Conservation (phyloP, 30 jellyfish, hydroid and myxozoan species). For the Cassiopea andromeda region DNA sequence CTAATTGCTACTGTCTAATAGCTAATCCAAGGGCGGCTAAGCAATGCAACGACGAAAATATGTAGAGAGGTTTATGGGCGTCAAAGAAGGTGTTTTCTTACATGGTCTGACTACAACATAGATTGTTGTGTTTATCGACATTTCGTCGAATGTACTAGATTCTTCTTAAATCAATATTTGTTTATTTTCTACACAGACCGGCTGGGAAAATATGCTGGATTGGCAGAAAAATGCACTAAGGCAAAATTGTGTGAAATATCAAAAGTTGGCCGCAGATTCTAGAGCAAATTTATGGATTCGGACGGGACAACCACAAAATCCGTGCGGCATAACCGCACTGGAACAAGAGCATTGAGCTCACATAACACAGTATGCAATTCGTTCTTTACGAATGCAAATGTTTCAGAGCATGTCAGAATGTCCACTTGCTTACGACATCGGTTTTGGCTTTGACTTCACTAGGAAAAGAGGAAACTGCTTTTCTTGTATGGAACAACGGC, state of each 20-base stretch:
- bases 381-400: not conserved
- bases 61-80: too few species aligned
- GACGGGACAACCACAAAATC: slow-evolving; percentile 39
- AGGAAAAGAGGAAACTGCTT: slow-evolving; percentile 28
- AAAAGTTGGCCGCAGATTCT: slow-evolving; percentile 25
- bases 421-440: slow-evolving; percentile 2
- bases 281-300: not conserved
- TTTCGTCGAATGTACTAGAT: too few species aligned
- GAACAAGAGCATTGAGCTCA: slow-evolving; percentile 2
- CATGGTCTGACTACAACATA: too few species aligned
- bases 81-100: too few species aligned
- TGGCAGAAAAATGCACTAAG: not conserved
- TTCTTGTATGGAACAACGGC: slow-evolving; percentile 27
- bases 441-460: not conserved
- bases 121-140: too few species aligned
- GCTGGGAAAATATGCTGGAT: not conserved
- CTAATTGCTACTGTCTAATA: too few species aligned
- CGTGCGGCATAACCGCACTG: slow-evolving; percentile 35
- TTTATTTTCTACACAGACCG: not conserved
- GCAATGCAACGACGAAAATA: too few species aligned
- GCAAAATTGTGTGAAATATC: not conserved
- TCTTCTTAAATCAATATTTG: too few species aligned
- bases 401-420: slow-evolving; percentile 23
- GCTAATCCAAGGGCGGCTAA: too few species aligned
- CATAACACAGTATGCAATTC: slow-evolving; percentile 11